These are phyloP conservation scores for Ovis canadensis DNA, from an alignment of 2,113 vertebrate genomes.

Conservation along the genomic window DNA sequence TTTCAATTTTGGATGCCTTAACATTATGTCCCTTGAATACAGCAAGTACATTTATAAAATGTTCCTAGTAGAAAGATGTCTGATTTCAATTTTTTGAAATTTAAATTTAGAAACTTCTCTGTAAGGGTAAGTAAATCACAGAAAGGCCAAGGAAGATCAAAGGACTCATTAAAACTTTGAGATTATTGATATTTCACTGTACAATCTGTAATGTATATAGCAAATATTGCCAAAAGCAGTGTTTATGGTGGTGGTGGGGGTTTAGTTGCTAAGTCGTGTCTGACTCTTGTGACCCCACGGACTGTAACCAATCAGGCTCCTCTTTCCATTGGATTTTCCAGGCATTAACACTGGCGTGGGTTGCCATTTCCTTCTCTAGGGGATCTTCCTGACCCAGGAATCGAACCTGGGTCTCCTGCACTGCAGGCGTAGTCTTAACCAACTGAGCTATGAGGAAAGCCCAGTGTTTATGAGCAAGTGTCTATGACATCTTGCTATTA, in stretches of 20 bases:
- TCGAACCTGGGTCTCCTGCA: not conserved
- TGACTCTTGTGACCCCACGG: not conserved
- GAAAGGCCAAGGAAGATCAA: not conserved
- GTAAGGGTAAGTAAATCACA: not conserved
- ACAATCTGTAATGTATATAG: not conserved
- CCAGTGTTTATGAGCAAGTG: not conserved
- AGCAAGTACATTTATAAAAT: not conserved
- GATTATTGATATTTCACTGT: conserved; percentile 14
- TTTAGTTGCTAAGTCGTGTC: not conserved
- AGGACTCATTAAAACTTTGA: not conserved
- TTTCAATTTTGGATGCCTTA: not conserved
- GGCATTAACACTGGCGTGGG: not conserved
- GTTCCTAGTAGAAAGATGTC: not conserved
- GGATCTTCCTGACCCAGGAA: not conserved
- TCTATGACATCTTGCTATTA: not conserved
- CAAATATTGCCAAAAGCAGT: not conserved
- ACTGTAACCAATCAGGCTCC: not conserved
- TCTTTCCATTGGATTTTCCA: not conserved
- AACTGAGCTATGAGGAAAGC: not conserved
- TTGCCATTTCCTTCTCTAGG: not conserved
- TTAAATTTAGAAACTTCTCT: not conserved
- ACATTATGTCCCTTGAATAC: not conserved
- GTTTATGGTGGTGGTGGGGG: not conserved
- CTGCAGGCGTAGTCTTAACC: not conserved
- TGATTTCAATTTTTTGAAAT: not conserved